Evolutionary conservation across 1,140 invertebrate genomes (phyloP), one percentile per base, ranked within the genome.

Genomic region (Drosophila lacertosa): DNA sequence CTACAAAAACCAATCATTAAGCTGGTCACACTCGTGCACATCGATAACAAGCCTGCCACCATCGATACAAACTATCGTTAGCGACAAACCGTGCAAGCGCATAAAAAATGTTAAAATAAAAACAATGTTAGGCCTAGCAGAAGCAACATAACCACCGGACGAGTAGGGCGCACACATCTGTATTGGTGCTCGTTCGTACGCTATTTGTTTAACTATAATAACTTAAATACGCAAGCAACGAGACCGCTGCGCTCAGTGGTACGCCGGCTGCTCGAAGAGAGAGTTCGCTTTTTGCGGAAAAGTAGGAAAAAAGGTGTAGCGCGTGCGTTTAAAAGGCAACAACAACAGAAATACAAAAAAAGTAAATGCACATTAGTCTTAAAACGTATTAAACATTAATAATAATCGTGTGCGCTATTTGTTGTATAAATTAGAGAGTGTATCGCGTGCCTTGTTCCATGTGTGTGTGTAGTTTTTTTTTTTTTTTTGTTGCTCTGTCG

Each of bases 231-330:
- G 40, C 66, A 54, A 32, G 50, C 62, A 65, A 7, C 60, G 62
- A 70, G 67, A 55, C 67, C 33, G 45, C 37, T 50, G 51, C 60
- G 60, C 67, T 71, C 68, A 71, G 62, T 71, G 54, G 54, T 66
- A 57, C 68, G 68, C 68, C 68, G 68, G 68, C 68, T 71, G 63
- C 63, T 66, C 51, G 26, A 59, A 71, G 47, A 71, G 68, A 71
- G 68, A 71, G 68, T 71, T 71, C 50, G 47, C 48, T 29, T 40
- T 64, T 40, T 64, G 66, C 66, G 66, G 50, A 64, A 29, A 32
- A 22, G 11, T 9, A 4, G n/a, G n/a, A n/a, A 16, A 32, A 15
- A 16, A 60, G 42, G 10, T 33, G 63, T 35, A 67, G 55, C 63
- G 55, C 69, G 69, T 72, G 64, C 55, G 55, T 55, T 72, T n/a